Evolutionary conservation across 2,888 invertebrate species (phyloP).

Genomic region (Phortica magna): DNA sequence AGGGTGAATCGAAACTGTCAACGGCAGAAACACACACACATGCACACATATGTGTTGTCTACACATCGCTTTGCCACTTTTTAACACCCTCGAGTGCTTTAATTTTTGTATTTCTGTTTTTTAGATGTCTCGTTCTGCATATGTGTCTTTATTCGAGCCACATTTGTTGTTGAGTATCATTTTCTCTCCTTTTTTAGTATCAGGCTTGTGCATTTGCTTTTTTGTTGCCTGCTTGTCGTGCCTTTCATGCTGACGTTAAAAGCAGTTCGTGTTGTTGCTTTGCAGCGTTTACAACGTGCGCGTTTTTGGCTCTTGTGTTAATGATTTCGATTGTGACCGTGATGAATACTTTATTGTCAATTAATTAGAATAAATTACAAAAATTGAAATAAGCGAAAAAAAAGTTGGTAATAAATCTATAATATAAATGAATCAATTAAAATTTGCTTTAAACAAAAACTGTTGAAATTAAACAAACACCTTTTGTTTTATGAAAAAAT

Average conservation of each 20-base stretch:
- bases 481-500: neutral
- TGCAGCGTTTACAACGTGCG: neutral
- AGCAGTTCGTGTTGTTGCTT: neutral
- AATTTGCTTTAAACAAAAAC: neutral
- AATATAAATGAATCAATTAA: neutral
- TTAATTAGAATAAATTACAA: neutral
- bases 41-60: neutral
- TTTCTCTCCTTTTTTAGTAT: neutral
- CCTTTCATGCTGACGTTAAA: neutral
- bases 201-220: neutral
- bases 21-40: neutral
- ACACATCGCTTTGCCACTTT: neutral
- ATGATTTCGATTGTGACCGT: neutral
- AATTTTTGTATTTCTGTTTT: neutral
- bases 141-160: neutral
- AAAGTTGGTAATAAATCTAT: too few relatives aligned
- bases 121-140: neutral
- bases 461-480: neutral
- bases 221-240: neutral
- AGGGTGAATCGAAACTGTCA: neutral
- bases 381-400: too few relatives aligned
- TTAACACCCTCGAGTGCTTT: neutral
- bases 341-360: neutral
- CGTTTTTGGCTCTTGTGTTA: neutral
- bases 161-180: neutral